Conservation (phyloP, 2,113 vertebrate species). For the Cryptotis parvus region DNA sequence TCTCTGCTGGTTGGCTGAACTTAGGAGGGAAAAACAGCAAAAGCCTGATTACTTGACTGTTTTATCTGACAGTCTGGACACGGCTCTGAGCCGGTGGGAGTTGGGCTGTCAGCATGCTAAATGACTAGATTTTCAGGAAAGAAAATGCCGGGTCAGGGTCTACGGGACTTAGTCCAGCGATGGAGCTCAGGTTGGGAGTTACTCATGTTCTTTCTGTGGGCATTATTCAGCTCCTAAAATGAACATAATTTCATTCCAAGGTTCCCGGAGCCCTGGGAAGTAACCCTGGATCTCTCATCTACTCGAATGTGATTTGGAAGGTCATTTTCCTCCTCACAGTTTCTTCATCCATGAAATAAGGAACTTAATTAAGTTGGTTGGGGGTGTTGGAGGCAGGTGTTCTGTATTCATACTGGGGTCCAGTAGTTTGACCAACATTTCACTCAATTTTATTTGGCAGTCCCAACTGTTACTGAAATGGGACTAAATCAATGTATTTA, state of each 20-base stretch:
- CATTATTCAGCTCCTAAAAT: neutral
- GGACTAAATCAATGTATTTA: neutral
- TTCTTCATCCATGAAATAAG: constrained; percentile 22
- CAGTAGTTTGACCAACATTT: neutral
- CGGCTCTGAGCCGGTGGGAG: neutral
- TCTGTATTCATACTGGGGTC: neutral
- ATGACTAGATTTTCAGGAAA: neutral
- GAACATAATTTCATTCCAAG: neutral
- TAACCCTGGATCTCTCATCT: neutral
- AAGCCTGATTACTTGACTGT: neutral
- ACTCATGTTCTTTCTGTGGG: neutral
- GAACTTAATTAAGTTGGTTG: neutral
- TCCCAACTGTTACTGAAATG: constrained; percentile 38
- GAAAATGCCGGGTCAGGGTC: neutral
- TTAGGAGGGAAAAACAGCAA: neutral
- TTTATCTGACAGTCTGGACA: neutral
- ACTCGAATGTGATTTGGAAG: neutral
- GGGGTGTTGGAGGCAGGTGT: too few species aligned
- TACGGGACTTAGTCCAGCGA: neutral
- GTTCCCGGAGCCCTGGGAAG: neutral
- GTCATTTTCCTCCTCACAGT: neutral
- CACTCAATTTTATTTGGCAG: neutral
- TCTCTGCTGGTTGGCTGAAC: neutral
- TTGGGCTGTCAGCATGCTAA: neutral
- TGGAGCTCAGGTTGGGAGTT: neutral